Evolutionary conservation across 2,888 invertebrate species (phyloP).

Genomic region (Cryptocephalus primarius): DNA sequence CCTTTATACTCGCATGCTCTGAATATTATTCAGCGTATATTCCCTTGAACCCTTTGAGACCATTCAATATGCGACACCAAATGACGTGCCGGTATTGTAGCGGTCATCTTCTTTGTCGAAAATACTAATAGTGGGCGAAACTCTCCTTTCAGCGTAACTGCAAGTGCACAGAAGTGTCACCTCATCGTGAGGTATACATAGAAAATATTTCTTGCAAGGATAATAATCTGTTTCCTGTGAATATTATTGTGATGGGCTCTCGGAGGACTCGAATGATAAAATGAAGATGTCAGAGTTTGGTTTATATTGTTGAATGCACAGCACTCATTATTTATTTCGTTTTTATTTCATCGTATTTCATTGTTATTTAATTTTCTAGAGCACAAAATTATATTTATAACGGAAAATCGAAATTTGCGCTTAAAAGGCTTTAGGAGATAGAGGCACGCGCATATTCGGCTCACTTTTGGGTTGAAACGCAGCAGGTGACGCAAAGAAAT

Average conservation of each 20-base stretch:
- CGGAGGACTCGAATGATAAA: too few species aligned
- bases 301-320: too few species aligned
- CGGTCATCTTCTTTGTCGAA: conserved; percentile 15
- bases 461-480: conserved; percentile 11
- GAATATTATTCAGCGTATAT: conserved; percentile 8
- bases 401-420: too few species aligned
- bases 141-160: conserved; percentile 6
- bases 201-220: too few species aligned
- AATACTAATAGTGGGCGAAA: conserved; percentile 17
- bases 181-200: too few species aligned
- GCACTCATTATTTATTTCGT: too few species aligned
- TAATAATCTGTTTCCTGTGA: too few species aligned
- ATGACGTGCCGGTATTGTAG: conserved; percentile 17
- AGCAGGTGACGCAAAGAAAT: conserved; percentile 16
- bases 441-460: conserved; percentile 12
- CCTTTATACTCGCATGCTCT: conserved; percentile 6
- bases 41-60: conserved; percentile 12
- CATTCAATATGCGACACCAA: conserved; percentile 4
- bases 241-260: too few species aligned
- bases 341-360: too few species aligned
- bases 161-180: conserved; percentile 12
- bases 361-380: too few species aligned
- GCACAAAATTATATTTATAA: too few species aligned
- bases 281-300: too few species aligned
- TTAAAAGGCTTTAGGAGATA: background rate